phyloP scores from a whole-genome alignment of 2,113 vertebrate genomes.

The Anguilla japonica region DNA sequence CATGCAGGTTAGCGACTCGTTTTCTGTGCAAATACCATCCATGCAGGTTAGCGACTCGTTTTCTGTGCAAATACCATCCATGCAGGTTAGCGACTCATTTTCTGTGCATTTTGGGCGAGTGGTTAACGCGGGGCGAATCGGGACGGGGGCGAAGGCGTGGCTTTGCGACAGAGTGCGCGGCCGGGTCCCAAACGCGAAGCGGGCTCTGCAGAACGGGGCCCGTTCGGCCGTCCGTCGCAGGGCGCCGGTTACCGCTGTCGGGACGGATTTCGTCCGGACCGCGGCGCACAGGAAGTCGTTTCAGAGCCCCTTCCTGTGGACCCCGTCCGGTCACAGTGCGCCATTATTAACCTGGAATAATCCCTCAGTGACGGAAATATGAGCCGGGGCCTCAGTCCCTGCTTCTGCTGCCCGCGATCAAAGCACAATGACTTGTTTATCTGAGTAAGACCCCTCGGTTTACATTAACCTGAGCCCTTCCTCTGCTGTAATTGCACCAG shows the following conservation, averaged over 20 bases:
- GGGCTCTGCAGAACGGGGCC: background rate
- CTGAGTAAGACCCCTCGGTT: constrained; percentile 46
- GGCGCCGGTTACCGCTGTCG: background rate
- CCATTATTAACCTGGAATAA: constrained; percentile 13
- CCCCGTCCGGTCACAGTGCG: background rate
- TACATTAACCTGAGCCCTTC: constrained; percentile 48
- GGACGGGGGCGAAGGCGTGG: background rate
- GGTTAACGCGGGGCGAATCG: background rate
- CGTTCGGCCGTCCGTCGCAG: background rate
- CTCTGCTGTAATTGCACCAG: background rate
- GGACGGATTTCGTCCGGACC: background rate
- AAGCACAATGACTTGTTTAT: constrained; percentile 49
- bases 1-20: too few relatives aligned
- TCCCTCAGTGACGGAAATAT: constrained; percentile 23
- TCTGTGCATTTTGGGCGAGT: too few relatives aligned
- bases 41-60: too few relatives aligned
- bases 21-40: too few relatives aligned
- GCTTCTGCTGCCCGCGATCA: constrained; percentile 45
- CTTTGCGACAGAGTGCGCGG: background rate
- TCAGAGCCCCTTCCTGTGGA: constrained; percentile 16
- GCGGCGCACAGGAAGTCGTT: constrained; percentile 21
- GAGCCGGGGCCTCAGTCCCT: constrained; percentile 33
- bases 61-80: too few relatives aligned
- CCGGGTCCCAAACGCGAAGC: background rate
- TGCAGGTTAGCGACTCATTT: too few relatives aligned